Base-by-base conservation (phyloP, 2,888 invertebrate species). In the Gibbula magus region DNA sequence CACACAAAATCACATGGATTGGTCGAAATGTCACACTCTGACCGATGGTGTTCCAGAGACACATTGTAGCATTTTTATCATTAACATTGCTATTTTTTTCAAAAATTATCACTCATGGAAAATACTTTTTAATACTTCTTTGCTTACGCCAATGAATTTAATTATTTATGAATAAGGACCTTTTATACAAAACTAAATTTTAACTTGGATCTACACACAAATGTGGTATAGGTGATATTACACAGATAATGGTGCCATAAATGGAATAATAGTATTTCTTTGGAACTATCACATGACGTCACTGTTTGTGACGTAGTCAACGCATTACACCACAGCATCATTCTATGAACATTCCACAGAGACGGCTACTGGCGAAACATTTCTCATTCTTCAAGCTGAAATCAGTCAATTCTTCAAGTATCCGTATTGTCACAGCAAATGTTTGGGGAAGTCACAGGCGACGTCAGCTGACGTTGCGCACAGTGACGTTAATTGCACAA, bases 91-190 rank as follows among this genome's bases (percentile, higher is more conserved):
- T 61, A 61, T 61, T 61, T 61, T 61, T 61, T 61, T 61, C 22
- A 61, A 61, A 56, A 61, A 25, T 61, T 20, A 61, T 61, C 61
- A 61, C 61, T 61, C 61, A 61, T 61, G 61, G 45, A 61, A 61
- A 61, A 61, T 61, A 61, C 5, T 61, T n/a, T n/a, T 61, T 25
- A 2, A 29, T 29, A 29, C 13, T n/a, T 29, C 29, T 25, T 61
- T 29, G 61, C 10, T 61, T 61, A 29, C 61, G 25, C 25, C 10
- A 61, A 61, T 61, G 25, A 61, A 25, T 29, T 3, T 16, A 25
- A 61, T 1, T 25, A 25, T 3, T 61, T 16, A 61, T 61, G 61
- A 61, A 25, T 61, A 18, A n/a, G 29, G 29, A 25, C 25, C 10
- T 18, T 61, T 16, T 61, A 29, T 61, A 29, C 22, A 29, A 29